Percentiles rank a stretch among this genome's conserved stretches.
Conservation (phyloP, 2,888 invertebrate species). For the Sycophila texana region DNA sequence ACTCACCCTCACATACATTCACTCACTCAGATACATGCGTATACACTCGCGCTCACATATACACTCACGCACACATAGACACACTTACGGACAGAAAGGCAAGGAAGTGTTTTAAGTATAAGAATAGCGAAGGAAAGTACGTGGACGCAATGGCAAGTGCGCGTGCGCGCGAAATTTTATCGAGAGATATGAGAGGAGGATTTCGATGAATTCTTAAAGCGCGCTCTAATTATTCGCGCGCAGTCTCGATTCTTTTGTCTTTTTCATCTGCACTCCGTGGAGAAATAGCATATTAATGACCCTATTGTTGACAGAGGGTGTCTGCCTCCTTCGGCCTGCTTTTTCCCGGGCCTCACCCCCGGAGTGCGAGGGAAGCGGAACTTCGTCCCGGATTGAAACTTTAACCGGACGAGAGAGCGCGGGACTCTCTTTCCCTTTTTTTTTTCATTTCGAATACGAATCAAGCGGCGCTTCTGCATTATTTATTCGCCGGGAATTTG, state of each 20-base stretch:
- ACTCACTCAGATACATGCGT: background rate
- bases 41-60: background rate
- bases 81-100: too few relatives aligned
- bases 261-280: slow-evolving; percentile 31
- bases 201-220: slow-evolving; percentile 31
- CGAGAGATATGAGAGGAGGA: background rate
- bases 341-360: background rate
- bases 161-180: background rate
- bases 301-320: slow-evolving; percentile 1
- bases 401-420: slow-evolving; percentile 16
- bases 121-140: too few relatives aligned
- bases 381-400: slow-evolving; percentile 13
- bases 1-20: background rate
- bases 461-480: background rate
- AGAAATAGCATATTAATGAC: slow-evolving; percentile 42
- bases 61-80: background rate
- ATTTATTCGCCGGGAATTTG: slow-evolving; percentile 2
- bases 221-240: slow-evolving; percentile 42
- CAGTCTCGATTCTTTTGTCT: background rate
- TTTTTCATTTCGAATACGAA: background rate
- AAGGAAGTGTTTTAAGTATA: too few relatives aligned
- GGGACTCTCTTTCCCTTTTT: background rate
- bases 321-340: background rate
- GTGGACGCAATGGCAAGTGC: background rate
- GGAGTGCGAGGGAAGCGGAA: background rate